These are phyloP conservation scores for Beaufortia kweichowensis DNA, from an alignment of 2,113 vertebrate genomes.

Conservation along the genomic window DNA sequence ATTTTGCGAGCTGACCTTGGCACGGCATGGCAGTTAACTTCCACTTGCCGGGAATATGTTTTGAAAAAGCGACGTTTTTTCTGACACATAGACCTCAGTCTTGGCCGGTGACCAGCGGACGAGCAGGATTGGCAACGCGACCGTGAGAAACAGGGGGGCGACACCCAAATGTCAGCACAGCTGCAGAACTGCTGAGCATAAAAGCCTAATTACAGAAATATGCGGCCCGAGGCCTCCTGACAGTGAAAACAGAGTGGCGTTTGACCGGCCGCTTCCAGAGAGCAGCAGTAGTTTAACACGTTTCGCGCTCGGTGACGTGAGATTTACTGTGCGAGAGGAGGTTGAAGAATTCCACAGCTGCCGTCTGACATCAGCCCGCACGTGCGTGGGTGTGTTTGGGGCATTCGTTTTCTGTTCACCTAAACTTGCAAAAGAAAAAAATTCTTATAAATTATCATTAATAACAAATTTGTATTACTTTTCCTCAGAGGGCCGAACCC, in stretches of 20 bases:
- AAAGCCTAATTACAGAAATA: conserved; percentile 91
- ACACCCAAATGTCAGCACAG: conserved; percentile 90
- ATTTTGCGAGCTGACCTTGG: conserved; percentile 61
- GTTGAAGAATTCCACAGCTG: conserved; percentile 69
- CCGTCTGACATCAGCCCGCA: conserved; percentile 64
- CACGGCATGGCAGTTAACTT: conserved; percentile 59
- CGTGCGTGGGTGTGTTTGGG: conserved; percentile 59
- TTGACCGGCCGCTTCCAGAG: conserved; percentile 71
- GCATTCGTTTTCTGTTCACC: conserved; percentile 14
- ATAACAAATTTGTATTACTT: background rate
- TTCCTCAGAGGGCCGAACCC: too few relatives aligned
- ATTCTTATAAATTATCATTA: background rate
- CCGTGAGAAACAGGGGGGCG: conserved; percentile 92
- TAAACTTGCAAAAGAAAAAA: background rate
- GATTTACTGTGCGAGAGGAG: conserved; percentile 67
- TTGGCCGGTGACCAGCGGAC: conserved; percentile 80
- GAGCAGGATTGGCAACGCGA: conserved; percentile 78
- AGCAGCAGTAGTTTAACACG: conserved; percentile 61
- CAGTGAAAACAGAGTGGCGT: conserved; percentile 80
- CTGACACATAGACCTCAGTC: conserved; percentile 75
- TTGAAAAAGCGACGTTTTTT: conserved; percentile 67
- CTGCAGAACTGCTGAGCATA: conserved; percentile 89
- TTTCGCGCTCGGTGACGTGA: conserved; percentile 68
- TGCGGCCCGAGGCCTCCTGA: conserved; percentile 79
- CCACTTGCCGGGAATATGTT: conserved; percentile 65